Base-by-base conservation (phyloP, 1,140 invertebrate species). In the Megalonaias nervosa region DNA sequence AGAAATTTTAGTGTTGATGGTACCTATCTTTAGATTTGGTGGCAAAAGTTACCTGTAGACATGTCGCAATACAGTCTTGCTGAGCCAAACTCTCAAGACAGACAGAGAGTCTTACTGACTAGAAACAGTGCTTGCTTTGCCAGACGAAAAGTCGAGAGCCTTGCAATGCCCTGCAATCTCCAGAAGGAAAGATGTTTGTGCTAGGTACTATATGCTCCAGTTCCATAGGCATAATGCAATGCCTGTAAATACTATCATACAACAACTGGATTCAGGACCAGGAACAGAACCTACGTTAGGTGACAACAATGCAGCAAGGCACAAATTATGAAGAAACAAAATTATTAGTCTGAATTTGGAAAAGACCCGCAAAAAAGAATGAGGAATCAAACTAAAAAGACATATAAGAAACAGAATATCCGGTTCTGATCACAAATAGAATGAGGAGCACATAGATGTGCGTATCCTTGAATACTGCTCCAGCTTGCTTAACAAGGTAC, bases 321-420 rank as follows among this genome's bases (percentile, higher is more conserved):
- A 67, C 38, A 67, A 67, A 31, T n/a, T 19, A 17, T 67, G 65
- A 13, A 67, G 65, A 14, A 31, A 67, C 38, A 67, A 67, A 67
- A 67, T 67, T 23, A 26, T 9, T 26, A 67, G 5, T 67, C 21
- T 23, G 17, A 67, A 67, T 23, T 15, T 14, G 6, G 19, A 67
- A 67, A 67, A 15, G 17, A 4, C 26, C 2, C 17, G 65, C 26
- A 67, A 67, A 26, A 67, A 67, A 67, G 4, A 38, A 38, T 67
- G 65, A 67, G 9, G 6, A 67, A 5, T 67, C 6, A 67, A 19
- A n/a, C 26, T 2, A 67, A 6, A 6, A 17, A 67, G 19, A 6
- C 14, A 9, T 12, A 19, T 9, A 9, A 67, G 11, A 31, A 21
- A 3, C 0, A 9, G 65, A 67, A 67, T 9, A 31, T 17, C 65